Base-by-base conservation (phyloP, 2,113 vertebrate species). In the Lathamus discolor region DNA sequence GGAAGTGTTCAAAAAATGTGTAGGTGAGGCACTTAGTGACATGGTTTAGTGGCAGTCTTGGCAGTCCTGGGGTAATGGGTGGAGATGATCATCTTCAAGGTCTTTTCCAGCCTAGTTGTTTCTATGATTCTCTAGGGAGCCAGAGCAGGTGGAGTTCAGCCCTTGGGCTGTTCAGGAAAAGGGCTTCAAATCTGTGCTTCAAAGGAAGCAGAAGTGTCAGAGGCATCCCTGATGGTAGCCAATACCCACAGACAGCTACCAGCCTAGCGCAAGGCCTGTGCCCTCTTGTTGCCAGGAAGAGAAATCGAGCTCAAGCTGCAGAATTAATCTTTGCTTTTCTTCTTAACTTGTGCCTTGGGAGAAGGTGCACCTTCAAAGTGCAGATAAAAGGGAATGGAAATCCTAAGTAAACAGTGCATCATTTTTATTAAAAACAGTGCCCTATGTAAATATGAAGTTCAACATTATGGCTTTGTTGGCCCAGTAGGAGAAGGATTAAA, bases 401-500 rank as follows among this genome's bases (percentile, higher is more conserved):
- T 48, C 52, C 54, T 63, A 52, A 51, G 74, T 79, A 85, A 95
- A 89, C 20, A 86, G 41, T 48, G 49, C 2, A 3, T 76, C 15
- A 5, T 82, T 90, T 96, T 93, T 94, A 83, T 93, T 90, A 75
- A 90, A 93, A 94, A 67, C 20, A 73, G 63, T 89, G 67, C 20
- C 89, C 84, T 46, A 8, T 78, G 68, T 94, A 95, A 79, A 91
- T 91, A 73, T 13, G 22, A 95, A 95, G 94, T 92, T 95, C 94
- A 93, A 41, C 67, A 29, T 94, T 72, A 87, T 63, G 68, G 41
- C 80, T 96, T 93, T 93, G 89, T 93, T 89, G 85, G 83, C 86
- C 90, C 86, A 88, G 92, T 95, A 97, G 95, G 86, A 97, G 77
- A 88, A 80, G 69, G 83, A 96, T 93, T 95, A 81, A 94, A 96